phyloP scores from a whole-genome alignment of 2,113 vertebrate genomes.

The Embiotoca jacksoni region DNA sequence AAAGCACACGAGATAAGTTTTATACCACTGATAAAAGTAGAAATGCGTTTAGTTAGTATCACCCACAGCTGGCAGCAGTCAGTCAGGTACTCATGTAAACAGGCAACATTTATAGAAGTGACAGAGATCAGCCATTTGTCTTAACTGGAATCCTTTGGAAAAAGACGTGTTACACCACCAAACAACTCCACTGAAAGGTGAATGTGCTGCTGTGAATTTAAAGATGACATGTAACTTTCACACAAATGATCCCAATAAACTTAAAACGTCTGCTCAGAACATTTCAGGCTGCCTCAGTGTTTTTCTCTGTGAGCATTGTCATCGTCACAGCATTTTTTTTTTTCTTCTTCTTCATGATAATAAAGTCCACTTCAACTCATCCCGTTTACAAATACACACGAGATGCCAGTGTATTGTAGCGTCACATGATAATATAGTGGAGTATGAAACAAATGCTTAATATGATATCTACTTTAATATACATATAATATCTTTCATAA shows the following conservation, averaged over 20 bases:
- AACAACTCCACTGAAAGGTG: background rate
- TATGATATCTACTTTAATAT: conserved; percentile 65
- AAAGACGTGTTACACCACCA: conserved; percentile 15
- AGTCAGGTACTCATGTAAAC: conserved; percentile 57
- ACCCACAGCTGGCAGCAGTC: conserved; percentile 42
- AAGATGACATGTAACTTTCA: background rate
- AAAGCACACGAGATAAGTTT: conserved; percentile 45
- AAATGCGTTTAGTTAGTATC: conserved; percentile 53
- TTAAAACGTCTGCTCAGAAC: background rate
- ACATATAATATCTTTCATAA: conserved; percentile 65
- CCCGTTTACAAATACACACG: conserved; percentile 14
- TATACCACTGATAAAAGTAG: conserved; percentile 15
- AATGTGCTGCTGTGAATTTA: conserved; percentile 5
- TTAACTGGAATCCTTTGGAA: conserved; percentile 4
- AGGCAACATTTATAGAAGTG: conserved; percentile 42
- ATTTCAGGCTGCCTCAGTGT: conserved; percentile 8
- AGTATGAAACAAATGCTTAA: conserved; percentile 45
- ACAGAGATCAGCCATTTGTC: conserved; percentile 11
- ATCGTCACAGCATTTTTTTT: conserved; percentile 16
- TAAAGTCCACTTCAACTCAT: conserved; percentile 16
- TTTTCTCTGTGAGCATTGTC: conserved; percentile 19
- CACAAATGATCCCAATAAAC: background rate
- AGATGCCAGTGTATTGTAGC: conserved; percentile 43
- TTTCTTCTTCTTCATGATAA: background rate
- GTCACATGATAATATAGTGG: conserved; percentile 42